These are phyloP conservation scores for Sylvia atricapilla DNA, from an alignment of 2,113 vertebrate genomes.

Conservation along the genomic window DNA sequence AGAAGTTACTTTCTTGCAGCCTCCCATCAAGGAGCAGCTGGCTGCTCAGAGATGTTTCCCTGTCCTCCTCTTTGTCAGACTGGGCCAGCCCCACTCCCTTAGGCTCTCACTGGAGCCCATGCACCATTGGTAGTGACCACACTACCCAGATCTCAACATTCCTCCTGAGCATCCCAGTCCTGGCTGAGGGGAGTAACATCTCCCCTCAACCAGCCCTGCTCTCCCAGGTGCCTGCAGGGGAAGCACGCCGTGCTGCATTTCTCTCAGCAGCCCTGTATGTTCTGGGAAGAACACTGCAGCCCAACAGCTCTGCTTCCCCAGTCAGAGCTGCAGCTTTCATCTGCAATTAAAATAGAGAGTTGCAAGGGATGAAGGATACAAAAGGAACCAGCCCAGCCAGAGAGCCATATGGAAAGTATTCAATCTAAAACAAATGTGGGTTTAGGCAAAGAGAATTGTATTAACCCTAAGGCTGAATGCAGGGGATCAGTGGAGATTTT, in stretches of 20 bases:
- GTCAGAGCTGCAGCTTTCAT: background rate
- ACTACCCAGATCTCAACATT: background rate
- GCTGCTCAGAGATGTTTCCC: background rate
- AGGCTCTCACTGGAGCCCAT: background rate
- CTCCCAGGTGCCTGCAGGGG: fast-evolving
- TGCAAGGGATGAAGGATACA: background rate
- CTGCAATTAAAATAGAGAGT: background rate
- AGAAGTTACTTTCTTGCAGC: background rate
- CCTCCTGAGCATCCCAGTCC: background rate
- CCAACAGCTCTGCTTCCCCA: background rate
- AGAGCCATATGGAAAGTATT: background rate
- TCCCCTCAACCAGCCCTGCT: fast-evolving
- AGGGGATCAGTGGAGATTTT: background rate
- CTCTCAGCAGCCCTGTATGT: background rate
- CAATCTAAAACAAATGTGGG: constrained; percentile 9
- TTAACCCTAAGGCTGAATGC: background rate
- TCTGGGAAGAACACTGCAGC: background rate
- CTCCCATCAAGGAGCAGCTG: background rate
- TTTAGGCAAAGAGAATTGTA: background rate
- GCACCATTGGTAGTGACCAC: background rate
- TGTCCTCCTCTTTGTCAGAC: background rate
- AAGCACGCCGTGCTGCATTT: background rate
- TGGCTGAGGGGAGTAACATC: background rate
- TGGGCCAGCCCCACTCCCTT: background rate
- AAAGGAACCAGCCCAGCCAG: background rate